Evolutionary conservation across 2,113 vertebrate genomes (phyloP), one percentile per base, ranked within the genome.

Genomic region (Balaeniceps rex): DNA sequence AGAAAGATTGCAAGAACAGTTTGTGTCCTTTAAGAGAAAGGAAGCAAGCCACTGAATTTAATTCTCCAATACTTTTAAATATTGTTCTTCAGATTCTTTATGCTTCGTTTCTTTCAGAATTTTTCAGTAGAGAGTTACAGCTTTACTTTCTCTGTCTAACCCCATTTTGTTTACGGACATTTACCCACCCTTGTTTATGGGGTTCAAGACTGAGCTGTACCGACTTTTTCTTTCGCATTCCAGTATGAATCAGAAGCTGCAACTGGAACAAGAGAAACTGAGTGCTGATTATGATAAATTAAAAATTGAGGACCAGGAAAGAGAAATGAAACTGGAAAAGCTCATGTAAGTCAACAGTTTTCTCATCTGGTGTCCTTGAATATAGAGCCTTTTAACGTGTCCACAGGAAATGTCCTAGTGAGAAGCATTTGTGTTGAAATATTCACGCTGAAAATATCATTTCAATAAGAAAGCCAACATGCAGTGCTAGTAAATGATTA

Each of bases 201-300:
- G 21, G 5, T 38, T 88, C 84, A 57, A 82, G 31, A 31, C 14
- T 70, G 47, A 81, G 79, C 87, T 79, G 21, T 7, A n/a, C 57
- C 87, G 79, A 87, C 46, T 63, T 94, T 77, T 69, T 75, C 58
- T 83, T 94, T 96, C n/a, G 24, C 49, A 0, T 94, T 96, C 81
- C 94, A 99, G 99, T 92, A 95, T 99, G 97, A 99, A 98, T 79
- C 99, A 99, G 98, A 99, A 98, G 44, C 98, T 99, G 95, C 98
- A 99, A 87, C 98, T 99, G 97, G 99, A 99, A 92, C 98, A 99
- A 94, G 98, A 99, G 89, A 99, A 99, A 96, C 98, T 99, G 81
- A 98, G 97, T 71, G 98, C 98, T 19, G 99, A 99, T 97, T 99
- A 99, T 77, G 98, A 99, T 77, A 99, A 99, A 95, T 97, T 99